Conservation (phyloP, 2,113 vertebrate species). For the Clarias macrocephalus region DNA sequence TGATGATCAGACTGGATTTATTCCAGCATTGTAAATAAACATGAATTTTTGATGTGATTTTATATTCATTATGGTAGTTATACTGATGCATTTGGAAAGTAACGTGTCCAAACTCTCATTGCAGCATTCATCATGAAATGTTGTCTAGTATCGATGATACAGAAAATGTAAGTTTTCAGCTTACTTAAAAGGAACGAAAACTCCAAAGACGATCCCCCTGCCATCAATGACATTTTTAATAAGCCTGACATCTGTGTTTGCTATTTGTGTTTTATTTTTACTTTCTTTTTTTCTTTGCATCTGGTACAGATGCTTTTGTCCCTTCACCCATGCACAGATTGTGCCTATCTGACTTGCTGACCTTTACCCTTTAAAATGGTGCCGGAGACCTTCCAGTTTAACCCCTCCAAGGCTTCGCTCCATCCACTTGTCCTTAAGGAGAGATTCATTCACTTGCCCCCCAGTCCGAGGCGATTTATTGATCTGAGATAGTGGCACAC, state of each 20-base stretch:
- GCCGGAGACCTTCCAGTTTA: slow-evolving; percentile 36
- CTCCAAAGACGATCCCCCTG: background rate
- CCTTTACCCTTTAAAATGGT: slow-evolving; percentile 58
- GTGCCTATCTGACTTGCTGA: slow-evolving; percentile 57
- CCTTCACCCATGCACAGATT: slow-evolving; percentile 53
- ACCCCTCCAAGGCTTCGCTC: slow-evolving; percentile 30
- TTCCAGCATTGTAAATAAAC: background rate
- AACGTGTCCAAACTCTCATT: background rate
- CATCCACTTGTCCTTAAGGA: slow-evolving; percentile 36
- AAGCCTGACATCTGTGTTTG: slow-evolving; percentile 25
- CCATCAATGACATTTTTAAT: background rate
- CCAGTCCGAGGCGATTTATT: slow-evolving; percentile 37
- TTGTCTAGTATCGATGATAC: too few relatives aligned
- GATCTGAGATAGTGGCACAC: slow-evolving; percentile 28
- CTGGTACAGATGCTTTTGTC: slow-evolving; percentile 41
- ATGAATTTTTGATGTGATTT: background rate
- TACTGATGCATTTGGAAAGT: too few relatives aligned
- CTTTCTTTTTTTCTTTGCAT: background rate
- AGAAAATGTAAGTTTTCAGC: background rate
- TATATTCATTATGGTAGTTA: background rate
- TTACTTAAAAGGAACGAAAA: too few relatives aligned
- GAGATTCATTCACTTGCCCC: slow-evolving; percentile 42
- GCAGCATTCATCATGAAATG: background rate
- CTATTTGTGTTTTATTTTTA: background rate
- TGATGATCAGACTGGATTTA: background rate